phyloP scores from a whole-genome alignment of 2,113 vertebrate species.

The Lamprologus sp. region DNA sequence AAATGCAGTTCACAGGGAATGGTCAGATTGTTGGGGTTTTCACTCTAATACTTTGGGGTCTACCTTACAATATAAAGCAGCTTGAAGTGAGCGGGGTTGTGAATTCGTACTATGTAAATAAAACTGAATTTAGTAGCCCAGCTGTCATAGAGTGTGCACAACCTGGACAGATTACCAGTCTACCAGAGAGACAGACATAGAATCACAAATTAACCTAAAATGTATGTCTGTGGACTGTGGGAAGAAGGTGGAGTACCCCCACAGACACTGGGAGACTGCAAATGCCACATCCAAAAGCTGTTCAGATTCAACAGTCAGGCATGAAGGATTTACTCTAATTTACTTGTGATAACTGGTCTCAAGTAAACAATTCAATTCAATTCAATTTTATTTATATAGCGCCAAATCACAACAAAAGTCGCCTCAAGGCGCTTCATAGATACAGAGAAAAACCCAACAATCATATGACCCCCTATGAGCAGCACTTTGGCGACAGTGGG shows the following conservation, averaged over 20 bases:
- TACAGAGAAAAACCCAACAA: too few species aligned
- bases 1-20: background rate
- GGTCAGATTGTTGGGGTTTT: background rate
- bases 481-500: too few species aligned
- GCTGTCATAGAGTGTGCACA: background rate
- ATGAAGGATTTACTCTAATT: background rate
- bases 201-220: background rate
- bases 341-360: background rate
- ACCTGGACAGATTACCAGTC: background rate
- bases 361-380: background rate
- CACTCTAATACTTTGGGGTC: background rate
- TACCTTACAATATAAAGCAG: background rate
- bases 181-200: background rate
- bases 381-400: too few species aligned
- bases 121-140: background rate
- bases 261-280: background rate
- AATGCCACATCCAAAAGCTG: background rate
- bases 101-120: background rate
- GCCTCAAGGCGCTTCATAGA: too few species aligned
- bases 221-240: background rate
- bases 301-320: background rate
- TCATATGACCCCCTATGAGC: too few species aligned
- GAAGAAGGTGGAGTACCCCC: background rate
- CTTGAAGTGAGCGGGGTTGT: accelerated
- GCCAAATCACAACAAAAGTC: too few species aligned